Evolutionary conservation across 2,797 vertebrate genomes (phyloP).

Genomic region (Cynodonichthys magdalenae): DNA sequence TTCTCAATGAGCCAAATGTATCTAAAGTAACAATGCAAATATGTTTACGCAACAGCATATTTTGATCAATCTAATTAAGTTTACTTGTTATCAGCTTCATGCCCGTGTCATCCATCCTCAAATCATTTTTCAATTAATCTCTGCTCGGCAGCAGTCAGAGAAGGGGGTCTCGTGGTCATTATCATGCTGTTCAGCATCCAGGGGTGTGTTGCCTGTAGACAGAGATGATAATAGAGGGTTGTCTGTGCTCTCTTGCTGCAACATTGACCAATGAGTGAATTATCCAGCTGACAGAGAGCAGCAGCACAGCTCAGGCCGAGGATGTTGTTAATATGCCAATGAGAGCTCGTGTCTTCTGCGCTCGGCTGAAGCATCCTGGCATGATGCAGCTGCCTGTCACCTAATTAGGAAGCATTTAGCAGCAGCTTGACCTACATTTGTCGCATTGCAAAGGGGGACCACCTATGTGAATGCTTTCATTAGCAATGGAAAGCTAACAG

Average conservation of each 20-base stretch:
- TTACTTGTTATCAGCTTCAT: slow-evolving; percentile 26
- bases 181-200: slow-evolving; percentile 60
- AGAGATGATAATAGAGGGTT: slow-evolving; percentile 74
- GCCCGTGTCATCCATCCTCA: slow-evolving; percentile 24
- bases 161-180: slow-evolving; percentile 46
- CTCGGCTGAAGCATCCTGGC: slow-evolving; percentile 61
- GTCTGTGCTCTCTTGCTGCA: slow-evolving; percentile 64
- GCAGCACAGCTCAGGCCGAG: slow-evolving; percentile 63
- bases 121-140: slow-evolving; percentile 47
- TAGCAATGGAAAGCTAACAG: slow-evolving; percentile 83
- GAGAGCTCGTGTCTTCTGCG: slow-evolving; percentile 59
- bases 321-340: slow-evolving; percentile 77
- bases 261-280: slow-evolving; percentile 74
- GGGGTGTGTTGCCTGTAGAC: slow-evolving; percentile 61
- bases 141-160: slow-evolving; percentile 37
- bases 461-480: slow-evolving; percentile 83
- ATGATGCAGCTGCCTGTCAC: slow-evolving; percentile 67
- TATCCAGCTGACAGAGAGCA: slow-evolving; percentile 77
- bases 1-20: background rate
- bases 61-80: slow-evolving; percentile 30
- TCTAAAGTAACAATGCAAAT: slow-evolving; percentile 3
- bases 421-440: slow-evolving; percentile 80
- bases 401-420: slow-evolving; percentile 68
- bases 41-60: slow-evolving; percentile 3
- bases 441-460: slow-evolving; percentile 80